Conservation (phyloP, 1,140 invertebrate genomes). For the Solenopsis invicta region DNA sequence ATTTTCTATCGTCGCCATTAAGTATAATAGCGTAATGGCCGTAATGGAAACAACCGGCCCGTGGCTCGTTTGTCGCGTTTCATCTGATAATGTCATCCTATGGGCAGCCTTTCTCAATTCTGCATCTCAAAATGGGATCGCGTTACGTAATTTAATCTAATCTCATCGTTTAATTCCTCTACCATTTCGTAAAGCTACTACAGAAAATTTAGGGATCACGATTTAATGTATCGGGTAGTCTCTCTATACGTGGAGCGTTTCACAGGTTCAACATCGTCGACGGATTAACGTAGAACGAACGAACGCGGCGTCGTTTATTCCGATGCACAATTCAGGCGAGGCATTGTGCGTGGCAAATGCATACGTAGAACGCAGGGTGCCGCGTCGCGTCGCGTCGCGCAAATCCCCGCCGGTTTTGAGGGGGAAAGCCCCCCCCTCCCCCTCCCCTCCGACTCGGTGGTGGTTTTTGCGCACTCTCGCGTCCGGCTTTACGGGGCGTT, state of each 20-base stretch:
- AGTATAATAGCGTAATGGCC: conserved; percentile 6
- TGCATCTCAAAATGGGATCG: background rate
- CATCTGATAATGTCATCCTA: background rate
- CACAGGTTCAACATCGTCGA: conserved; percentile 4
- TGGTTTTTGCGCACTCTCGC: conserved; percentile 67
- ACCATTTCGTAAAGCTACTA: background rate
- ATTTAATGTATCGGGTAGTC: background rate
- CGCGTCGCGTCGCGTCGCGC: conserved; percentile 21
- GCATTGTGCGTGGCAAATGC: conserved; percentile 37
- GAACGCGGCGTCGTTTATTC: conserved; percentile 18
- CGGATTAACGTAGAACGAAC: conserved; percentile 32
- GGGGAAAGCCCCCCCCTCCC: conserved; percentile 32
- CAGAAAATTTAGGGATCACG: background rate
- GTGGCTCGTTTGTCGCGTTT: conserved; percentile 7
- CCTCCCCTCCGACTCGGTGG: background rate
- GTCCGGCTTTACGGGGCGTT: conserved; percentile 66
- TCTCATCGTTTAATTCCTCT: background rate
- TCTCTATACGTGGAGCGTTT: background rate
- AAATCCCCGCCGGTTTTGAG: conserved; percentile 66
- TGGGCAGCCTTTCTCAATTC: background rate
- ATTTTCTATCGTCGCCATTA: conserved; percentile 39
- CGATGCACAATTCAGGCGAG: conserved; percentile 13
- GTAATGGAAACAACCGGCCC: background rate
- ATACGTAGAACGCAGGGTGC: conserved; percentile 6
- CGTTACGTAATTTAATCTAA: background rate